Base-by-base conservation (phyloP, 2,113 vertebrate species). In the Mustela lutreola region DNA sequence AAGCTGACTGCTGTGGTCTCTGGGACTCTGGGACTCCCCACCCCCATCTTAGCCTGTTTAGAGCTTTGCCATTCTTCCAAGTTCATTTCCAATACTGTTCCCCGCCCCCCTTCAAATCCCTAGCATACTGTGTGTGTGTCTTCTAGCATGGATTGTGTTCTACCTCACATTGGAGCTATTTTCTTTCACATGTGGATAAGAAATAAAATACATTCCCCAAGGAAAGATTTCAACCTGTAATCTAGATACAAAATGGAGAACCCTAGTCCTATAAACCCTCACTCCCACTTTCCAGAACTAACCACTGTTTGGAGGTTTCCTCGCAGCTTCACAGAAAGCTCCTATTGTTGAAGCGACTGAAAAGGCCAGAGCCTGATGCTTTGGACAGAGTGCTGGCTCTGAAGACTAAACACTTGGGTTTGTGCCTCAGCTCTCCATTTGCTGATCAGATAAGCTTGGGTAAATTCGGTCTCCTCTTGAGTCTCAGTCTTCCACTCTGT, bases 21-120 rank as follows among this genome's bases (percentile, higher is more conserved):
- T 82, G 24, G 12, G 75, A 92, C 67, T 85, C 83, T 94, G 39
- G 14, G 45, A 65, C 58, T 39, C 60, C 90, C 21, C 1, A 15
- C 60, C n/a, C 21, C 21, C 39, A 79, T 58, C 39, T 70, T 65
- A 91, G 5, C 53, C 71, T 89, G 9, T 89, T 91, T 63, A 90
- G 86, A 85, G 16, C 53, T 96, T 97, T 91, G 71, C 60, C 92
- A 39, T 95, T 93, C 45, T 97, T 85, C 22, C 11, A 84, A 91
- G 67, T 86, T 79, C 65, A 89, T 31, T 39, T 88, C 78, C 91
- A 73, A 96, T 94, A 81, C 18, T 85, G 65, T 39, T 65, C 18
- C 28, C 56, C 6, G 56, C 19, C 58, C 58, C 21, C 19, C 86
- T 93, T 91, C 53, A 78, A 88, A 53, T 89, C 85, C 78, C 58